Base-by-base conservation (phyloP, 1,140 invertebrate species). In the Pinna nobilis region DNA sequence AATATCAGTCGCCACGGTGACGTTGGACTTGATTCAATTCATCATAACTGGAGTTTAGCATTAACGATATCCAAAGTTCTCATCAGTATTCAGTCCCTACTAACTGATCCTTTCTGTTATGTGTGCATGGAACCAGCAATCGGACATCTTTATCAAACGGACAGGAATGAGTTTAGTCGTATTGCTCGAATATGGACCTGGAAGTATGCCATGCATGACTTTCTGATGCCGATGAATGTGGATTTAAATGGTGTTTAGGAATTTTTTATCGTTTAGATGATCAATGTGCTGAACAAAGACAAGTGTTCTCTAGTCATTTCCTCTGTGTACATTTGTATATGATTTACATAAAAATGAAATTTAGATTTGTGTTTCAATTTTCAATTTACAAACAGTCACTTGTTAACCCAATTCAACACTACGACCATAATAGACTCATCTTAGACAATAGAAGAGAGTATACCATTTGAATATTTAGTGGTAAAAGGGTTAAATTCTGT, bases 1-100 rank as follows among this genome's bases (percentile, higher is more conserved):
- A 98, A 98, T 89, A 94, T 98, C 35, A 97, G 95, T 30, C 92
- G 96, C 13, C 96, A 98, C 87, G 97, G 96, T n/a, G 96, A 98
- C 90, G 95, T 98, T 70, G 96, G 96, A 37, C 95, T 98, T 70
- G 97, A 98, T 90, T 97, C 95, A 15, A 96, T 98, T 83, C 95
- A 96, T 84, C 95, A 97, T 88, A 98, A 98, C 89, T 98, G 97
- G 97, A 97, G 95, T 39, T 89, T 98, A 61, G 96, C 96, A 13
- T 89, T 98, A 30, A 97, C 96, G 15, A 94, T 98, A 84, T 94
- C 95, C 49, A 98, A 98, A 84, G 88, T 90, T 41, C 75, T 90
- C 9, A 88, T 90, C 20, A 89, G 88, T 65, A 89, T 90, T 47
- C 96, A 98, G 91, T 97, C 95, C 81, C 90, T 98, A 41, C 91